These are phyloP conservation scores for Psilopsiagon aymara DNA, from an alignment of 2,113 vertebrate species.

Conservation along the genomic window DNA sequence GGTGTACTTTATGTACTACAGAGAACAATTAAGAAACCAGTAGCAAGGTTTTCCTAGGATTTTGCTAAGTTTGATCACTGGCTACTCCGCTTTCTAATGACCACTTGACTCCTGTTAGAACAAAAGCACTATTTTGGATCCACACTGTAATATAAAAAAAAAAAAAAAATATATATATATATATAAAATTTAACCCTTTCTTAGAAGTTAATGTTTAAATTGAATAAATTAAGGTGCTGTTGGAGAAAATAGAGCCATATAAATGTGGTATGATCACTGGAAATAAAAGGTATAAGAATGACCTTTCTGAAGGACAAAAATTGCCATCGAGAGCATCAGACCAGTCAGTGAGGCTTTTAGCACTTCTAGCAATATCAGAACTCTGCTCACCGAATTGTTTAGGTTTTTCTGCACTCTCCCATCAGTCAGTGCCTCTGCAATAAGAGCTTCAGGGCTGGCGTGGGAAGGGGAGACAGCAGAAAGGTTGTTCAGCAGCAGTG, in stretches of 20 bases:
- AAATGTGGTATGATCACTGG: not conserved
- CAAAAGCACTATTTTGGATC: not conserved
- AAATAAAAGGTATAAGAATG: not conserved
- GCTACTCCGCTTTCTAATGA: not conserved
- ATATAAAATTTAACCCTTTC: not conserved
- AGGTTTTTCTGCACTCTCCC: not conserved
- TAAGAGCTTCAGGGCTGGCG: accelerated
- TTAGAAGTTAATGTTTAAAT: not conserved
- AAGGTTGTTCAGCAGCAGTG: not conserved
- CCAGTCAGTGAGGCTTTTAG: not conserved
- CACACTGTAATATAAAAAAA: not conserved
- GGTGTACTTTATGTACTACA: not conserved
- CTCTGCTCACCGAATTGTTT: not conserved
- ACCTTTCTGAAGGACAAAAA: not conserved
- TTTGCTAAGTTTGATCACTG: not conserved
- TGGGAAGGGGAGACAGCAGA: not conserved
- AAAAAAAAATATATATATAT: too few relatives aligned
- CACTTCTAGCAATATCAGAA: not conserved
- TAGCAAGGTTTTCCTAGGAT: not conserved
- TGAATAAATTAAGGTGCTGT: not conserved
- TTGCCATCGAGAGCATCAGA: not conserved
- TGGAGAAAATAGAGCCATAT: not conserved
- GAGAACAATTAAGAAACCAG: not conserved
- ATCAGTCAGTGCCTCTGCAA: not conserved
- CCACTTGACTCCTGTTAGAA: not conserved